Evolutionary conservation across 2,797 vertebrate genomes (phyloP), one percentile per base, ranked within the genome.

Genomic region (Brachyalestes nurse): DNA sequence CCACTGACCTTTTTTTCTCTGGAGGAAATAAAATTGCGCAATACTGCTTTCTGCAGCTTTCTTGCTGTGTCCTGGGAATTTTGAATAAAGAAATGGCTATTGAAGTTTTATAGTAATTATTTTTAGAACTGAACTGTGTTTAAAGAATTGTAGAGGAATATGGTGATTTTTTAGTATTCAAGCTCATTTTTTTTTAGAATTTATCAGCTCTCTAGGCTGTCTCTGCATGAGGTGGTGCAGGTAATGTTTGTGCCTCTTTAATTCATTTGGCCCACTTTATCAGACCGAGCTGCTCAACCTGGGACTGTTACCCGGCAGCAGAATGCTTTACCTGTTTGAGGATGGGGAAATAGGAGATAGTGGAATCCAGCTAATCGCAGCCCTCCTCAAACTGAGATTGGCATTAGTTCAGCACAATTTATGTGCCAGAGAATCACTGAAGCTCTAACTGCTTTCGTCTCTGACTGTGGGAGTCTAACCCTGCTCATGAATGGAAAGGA

Each of bases 301-400:
- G 53, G 17, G 49, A 19, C 65, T 80, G 67, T 58, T 38, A 80
- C 80, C 38, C 61, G 62, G 62, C 72, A 25, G 45, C 71, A 72
- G 71, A 78, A 74, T 71, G 73, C 75, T 75, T 64, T 67, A 34
- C 64, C 72, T 70, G 77, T 71, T 80, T 75, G 66, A 55, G 75
- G 75, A 83, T 76, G 79, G 73, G 72, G 75, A 42, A 77, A 75
- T 76, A 28, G 34, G 65, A 84, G 66, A 23, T 38, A 49, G 51
- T 7, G 23, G 23, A 55, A 28, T 47, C 16, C 9, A 25, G 19
- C 53, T 58, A 25, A n/a, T 42, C 55, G 64, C 64, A 72, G 49
- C 74, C 73, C 66, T 78, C 65, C n/a, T 81, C 57, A 81, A 77
- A 85, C 38, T 49, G n/a, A 80, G 72, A 85, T 72, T 87, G 81